Conservation (phyloP, 2,113 vertebrate species). For the Kryptolebias marmoratus region DNA sequence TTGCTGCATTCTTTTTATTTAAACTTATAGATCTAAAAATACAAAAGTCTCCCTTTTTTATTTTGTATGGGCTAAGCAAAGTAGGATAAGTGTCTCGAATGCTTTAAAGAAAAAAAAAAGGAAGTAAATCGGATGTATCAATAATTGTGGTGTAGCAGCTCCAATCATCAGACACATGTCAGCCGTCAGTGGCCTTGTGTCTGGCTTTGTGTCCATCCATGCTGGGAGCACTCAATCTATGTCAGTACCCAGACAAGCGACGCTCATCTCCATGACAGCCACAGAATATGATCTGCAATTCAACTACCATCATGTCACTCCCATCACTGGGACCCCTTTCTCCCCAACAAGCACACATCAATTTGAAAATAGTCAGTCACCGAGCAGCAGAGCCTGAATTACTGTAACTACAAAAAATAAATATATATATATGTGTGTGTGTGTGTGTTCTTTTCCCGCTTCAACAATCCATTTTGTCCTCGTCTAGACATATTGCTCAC, state of each 20-base stretch:
- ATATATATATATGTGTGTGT: background rate
- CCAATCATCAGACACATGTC: constrained; percentile 72
- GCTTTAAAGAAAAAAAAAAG: background rate
- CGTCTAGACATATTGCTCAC: constrained; percentile 25
- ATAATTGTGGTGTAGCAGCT: constrained; percentile 52
- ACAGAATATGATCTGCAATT: constrained; percentile 75
- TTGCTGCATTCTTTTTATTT: background rate
- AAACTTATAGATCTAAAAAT: background rate
- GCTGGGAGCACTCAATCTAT: constrained; percentile 76
- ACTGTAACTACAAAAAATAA: constrained; percentile 56
- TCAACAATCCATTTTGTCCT: constrained; percentile 24
- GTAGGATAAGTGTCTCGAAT: background rate
- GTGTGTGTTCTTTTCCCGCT: constrained; percentile 9
- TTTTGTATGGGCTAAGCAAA: background rate
- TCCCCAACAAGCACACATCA: constrained; percentile 57
- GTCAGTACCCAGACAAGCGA: constrained; percentile 71
- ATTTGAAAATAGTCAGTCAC: constrained; percentile 63
- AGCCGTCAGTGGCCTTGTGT: constrained; percentile 75
- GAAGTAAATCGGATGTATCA: constrained; percentile 39
- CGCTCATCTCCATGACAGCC: constrained; percentile 67
- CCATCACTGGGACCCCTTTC: constrained; percentile 47
- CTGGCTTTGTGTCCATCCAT: constrained; percentile 69
- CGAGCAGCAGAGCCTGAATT: constrained; percentile 46
- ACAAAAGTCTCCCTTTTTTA: background rate
- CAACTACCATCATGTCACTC: constrained; percentile 68